These are phyloP conservation scores for Dusona sp. DNA, from an alignment of 2,888 invertebrate genomes.

Conservation along the genomic window DNA sequence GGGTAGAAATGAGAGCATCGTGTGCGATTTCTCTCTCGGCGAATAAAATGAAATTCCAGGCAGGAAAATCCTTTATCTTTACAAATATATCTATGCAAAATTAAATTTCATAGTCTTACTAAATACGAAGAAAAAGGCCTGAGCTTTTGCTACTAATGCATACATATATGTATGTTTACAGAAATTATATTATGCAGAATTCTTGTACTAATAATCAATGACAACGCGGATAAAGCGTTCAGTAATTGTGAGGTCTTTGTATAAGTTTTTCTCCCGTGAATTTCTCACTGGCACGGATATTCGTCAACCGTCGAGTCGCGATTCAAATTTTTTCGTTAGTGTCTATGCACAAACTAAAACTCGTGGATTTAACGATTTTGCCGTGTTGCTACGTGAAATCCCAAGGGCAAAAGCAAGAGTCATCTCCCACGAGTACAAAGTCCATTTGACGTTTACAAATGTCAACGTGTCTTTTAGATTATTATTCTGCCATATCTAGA, in stretches of 20 bases:
- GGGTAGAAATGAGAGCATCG: slow-evolving; percentile 15
- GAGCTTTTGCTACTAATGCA: slow-evolving; percentile 1
- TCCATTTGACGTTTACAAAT: slow-evolving; percentile 42
- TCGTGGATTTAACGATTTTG: slow-evolving; percentile 52
- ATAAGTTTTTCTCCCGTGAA: slow-evolving; percentile 26
- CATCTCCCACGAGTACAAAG: slow-evolving; percentile 26
- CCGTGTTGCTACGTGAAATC: slow-evolving; percentile 51
- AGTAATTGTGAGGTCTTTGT: neutral
- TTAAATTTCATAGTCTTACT: slow-evolving; percentile 62
- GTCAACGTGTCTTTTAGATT: slow-evolving; percentile 46
- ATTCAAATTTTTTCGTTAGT: too few species aligned
- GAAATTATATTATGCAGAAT: slow-evolving; percentile 19
- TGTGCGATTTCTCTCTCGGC: slow-evolving; percentile 57
- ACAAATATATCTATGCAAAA: slow-evolving; percentile 1
- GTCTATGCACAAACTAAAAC: slow-evolving; percentile 33
- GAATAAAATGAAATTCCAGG: slow-evolving; percentile 65
- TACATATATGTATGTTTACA: neutral
- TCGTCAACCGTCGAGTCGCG: slow-evolving; percentile 26
- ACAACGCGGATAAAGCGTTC: slow-evolving; percentile 35
- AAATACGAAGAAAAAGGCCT: slow-evolving; percentile 48
- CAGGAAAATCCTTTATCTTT: slow-evolving; percentile 28
- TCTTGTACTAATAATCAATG: slow-evolving; percentile 39
- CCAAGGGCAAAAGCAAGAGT: slow-evolving; percentile 28
- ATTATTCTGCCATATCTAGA: neutral
- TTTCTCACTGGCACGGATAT: slow-evolving; percentile 43